Base-by-base conservation (phyloP, 1,140 invertebrate genomes). In the Cherax quadricarinatus region DNA sequence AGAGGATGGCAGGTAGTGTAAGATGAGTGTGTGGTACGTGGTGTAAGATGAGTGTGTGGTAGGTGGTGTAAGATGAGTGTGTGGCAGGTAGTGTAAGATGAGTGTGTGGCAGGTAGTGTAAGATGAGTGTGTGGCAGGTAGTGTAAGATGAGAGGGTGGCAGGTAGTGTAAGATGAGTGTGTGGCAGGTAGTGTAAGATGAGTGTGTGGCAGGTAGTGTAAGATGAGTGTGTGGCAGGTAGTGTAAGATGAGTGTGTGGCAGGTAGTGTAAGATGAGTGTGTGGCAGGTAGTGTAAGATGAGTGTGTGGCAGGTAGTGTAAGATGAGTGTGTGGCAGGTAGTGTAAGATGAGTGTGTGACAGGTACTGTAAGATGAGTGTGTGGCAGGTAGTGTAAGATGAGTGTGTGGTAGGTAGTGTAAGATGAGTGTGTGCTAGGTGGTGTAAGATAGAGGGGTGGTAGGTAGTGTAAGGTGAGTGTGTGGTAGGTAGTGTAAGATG, bases 51-150 rank as follows among this genome's bases (percentile, higher is more conserved):
- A 80, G 16, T 4, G 49, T 30, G 30, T 41, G n/a, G n/a, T 24
- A 80, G 30, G 30, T 49, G 41, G 41, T 30, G 30, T 49, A 18
- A 30, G n/a, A 5, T 4, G 78, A 80, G 78, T 0, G 41, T 1
- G 80, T 14, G 80, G 5, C 48, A 51, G 80, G 51, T 41, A 81
- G 80, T 51, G 80, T 51, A 48, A 81, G 80, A 81, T 41, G 24
- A 24, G 4, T 0, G 30, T 0, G 30, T 41, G 30, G 30, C 30
- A 41, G 30, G 30, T 41, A 41, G 30, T 41, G 30, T 41, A 2
- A 41, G 30, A 41, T 41, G 30, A 41, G 30, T 1, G 30, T 0
- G 30, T 41, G 30, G 30, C 30, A 41, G 30, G 30, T 41, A 41
- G 30, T 41, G 30, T 41, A 2, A 41, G 30, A 41, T 41, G 30